These are phyloP conservation scores for Frankliniella intonsa DNA, from an alignment of 2,888 invertebrate genomes.

Conservation along the genomic window DNA sequence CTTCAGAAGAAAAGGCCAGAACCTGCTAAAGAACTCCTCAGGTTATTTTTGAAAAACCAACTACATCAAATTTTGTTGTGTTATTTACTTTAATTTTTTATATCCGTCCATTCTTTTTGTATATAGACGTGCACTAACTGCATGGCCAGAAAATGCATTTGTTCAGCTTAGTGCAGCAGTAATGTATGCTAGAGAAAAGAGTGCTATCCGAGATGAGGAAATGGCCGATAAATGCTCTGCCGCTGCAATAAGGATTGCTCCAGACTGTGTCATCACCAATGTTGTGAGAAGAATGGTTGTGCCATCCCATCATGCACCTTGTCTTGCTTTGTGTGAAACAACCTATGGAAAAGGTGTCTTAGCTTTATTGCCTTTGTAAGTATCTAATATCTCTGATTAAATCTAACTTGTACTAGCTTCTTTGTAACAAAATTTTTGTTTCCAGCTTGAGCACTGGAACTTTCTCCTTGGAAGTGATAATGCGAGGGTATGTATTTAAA, in stretches of 20 bases:
- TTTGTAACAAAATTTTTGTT: neutral
- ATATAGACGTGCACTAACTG: neutral
- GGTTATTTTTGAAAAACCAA: neutral
- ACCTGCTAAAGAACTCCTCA: neutral
- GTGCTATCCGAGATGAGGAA: neutral
- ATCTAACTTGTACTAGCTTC: neutral
- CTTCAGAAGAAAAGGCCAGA: conserved; percentile 22
- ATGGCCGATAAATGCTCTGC: conserved; percentile 6
- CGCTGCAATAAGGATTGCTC: neutral
- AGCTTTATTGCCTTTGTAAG: neutral
- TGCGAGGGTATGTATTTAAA: conserved; percentile 1
- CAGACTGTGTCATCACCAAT: neutral
- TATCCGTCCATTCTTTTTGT: neutral
- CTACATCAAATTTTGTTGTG: neutral
- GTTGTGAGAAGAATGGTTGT: conserved; percentile 17
- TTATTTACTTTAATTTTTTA: neutral
- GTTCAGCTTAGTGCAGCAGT: conserved; percentile 8
- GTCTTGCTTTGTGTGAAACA: conserved; percentile 1
- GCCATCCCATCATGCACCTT: neutral
- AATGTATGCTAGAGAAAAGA: conserved; percentile 5
- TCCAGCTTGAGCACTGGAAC: neutral
- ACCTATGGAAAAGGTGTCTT: neutral
- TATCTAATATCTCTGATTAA: neutral
- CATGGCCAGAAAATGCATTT: conserved; percentile 8
- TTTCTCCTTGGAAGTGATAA: neutral